Conservation (phyloP, 64 coral and sea anemone species). For the Porites lutea region DNA sequence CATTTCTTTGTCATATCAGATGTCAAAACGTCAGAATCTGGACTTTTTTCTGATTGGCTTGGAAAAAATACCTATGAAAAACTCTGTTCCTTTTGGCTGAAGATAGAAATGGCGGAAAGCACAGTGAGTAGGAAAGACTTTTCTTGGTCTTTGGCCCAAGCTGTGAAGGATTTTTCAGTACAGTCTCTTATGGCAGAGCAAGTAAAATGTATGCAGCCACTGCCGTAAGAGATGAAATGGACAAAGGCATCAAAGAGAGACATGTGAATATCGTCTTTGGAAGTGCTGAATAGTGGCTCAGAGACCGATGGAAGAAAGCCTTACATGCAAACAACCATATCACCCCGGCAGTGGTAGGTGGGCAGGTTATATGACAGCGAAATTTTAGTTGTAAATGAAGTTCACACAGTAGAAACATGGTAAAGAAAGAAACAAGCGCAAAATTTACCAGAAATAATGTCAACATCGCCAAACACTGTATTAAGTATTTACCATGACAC, state of each 20-base stretch:
- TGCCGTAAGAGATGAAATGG: background rate
- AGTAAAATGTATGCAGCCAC: background rate
- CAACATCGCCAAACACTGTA: conserved; percentile 16
- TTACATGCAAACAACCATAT: too few species aligned
- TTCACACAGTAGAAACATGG: background rate
- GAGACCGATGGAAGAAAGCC: conserved; percentile 7
- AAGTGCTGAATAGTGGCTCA: conserved; percentile 23
- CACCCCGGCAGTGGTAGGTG: too few species aligned
- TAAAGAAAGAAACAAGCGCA: conserved; percentile 22
- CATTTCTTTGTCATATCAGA: too few species aligned
- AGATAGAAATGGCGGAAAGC: background rate
- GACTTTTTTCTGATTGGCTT: background rate
- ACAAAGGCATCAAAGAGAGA: background rate
- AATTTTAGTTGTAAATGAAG: background rate
- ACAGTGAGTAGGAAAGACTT: background rate
- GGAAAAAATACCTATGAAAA: background rate
- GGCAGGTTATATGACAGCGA: conserved; percentile 2
- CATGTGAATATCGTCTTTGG: conserved; percentile 12
- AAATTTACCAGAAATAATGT: conserved; percentile 23
- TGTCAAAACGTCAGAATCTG: background rate
- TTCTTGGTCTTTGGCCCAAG: background rate
- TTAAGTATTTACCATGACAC: conserved; percentile 9
- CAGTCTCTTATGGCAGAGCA: conserved; percentile 2
- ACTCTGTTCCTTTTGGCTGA: background rate
- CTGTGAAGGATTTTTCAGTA: background rate